Evolutionary conservation across 2,888 invertebrate species (phyloP), one percentile per base, ranked within the genome.

Genomic region (Diplazon laetatorius): DNA sequence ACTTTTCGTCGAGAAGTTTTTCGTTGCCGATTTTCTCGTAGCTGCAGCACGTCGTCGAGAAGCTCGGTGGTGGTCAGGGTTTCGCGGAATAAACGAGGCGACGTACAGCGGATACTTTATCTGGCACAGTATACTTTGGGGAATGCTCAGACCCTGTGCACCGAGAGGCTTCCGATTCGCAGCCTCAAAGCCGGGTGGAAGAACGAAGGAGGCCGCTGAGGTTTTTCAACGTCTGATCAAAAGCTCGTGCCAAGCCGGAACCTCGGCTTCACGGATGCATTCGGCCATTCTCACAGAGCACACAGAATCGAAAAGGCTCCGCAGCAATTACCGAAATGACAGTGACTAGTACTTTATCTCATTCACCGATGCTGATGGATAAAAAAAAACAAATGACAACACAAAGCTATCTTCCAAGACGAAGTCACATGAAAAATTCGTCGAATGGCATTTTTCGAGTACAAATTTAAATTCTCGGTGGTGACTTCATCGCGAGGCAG

Each of bases 151-250:
- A 18, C 63, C 30, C 14, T 44, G 37, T 20, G 52, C 46, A 46
- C 50, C 44, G 52, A 60, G 59, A 70, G 70, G 60, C 52, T 74
- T 78, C 59, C 60, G 73, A 55, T 63, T 42, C 59, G 37, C 60
- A 68, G 42, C 30, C 70, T 70, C 78, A 65, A 74, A 78, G 73
- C 65, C 44, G 25, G 18, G 37, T 18, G 52, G 65, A 70, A 69
- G 59, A 22, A 39, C 52, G 65, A 74, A 70, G 42, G 60, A 69
- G 59, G 69, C 72, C 39, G 60, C 62, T 48, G 50, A 73, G 63
- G 63, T 65, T 68, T 78, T 73, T 59, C 77, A 74, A 70, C 46
- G 52, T 52, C 60, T 78, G 78, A 78, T 78, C 65, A 74, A 78
- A 78, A 74, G 70, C 37, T 65, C 44, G 35, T 12, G 37, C 44